These are phyloP conservation scores for Acanthopagrus latus DNA, from an alignment of 2,797 vertebrate species.

Conservation along the genomic window DNA sequence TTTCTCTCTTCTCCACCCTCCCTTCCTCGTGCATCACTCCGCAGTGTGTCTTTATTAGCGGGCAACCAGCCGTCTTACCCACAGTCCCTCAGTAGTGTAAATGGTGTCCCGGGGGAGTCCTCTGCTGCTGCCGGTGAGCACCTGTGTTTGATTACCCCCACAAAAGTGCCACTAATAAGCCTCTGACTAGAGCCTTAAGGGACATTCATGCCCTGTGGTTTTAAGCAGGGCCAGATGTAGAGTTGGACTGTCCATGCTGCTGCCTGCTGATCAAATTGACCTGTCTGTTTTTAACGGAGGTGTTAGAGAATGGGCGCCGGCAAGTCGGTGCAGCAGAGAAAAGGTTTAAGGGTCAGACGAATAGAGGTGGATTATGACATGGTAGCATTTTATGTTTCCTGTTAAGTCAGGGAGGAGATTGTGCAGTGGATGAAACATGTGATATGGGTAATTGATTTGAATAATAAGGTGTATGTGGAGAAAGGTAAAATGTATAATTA, in stretches of 20 bases:
- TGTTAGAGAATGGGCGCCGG: conserved; percentile 55
- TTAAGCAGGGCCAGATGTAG: conserved; percentile 76
- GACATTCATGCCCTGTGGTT: conserved; percentile 46
- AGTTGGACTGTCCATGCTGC: conserved; percentile 43
- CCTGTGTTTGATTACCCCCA: conserved; percentile 76
- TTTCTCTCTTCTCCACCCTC: conserved; percentile 4
- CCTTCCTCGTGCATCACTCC: conserved; percentile 3
- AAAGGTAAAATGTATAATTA: conserved; percentile 26
- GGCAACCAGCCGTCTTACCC: conserved; percentile 43
- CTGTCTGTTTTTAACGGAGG: conserved; percentile 74
- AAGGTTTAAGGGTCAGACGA: conserved; percentile 48
- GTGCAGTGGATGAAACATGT: conserved; percentile 32
- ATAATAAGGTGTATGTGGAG: conserved; percentile 12
- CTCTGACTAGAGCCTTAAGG: conserved; percentile 51
- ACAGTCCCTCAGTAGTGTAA: conserved; percentile 38
- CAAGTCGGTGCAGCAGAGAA: conserved; percentile 28
- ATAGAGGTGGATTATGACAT: conserved; percentile 43
- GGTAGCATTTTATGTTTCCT: conserved; percentile 58
- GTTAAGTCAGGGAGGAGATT: conserved; percentile 22
- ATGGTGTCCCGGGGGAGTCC: conserved; percentile 44
- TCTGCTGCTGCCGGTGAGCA: conserved; percentile 55
- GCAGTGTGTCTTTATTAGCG: conserved; percentile 56
- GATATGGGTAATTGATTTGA: conserved; percentile 21
- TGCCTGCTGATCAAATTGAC: conserved; percentile 74
- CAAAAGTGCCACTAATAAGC: conserved; percentile 72